A percentile compares a stretch with the other conserved stretches of the same genome.
Conservation (phyloP, 1,140 invertebrate genomes). For the Pseudachorutes palmiensis region DNA sequence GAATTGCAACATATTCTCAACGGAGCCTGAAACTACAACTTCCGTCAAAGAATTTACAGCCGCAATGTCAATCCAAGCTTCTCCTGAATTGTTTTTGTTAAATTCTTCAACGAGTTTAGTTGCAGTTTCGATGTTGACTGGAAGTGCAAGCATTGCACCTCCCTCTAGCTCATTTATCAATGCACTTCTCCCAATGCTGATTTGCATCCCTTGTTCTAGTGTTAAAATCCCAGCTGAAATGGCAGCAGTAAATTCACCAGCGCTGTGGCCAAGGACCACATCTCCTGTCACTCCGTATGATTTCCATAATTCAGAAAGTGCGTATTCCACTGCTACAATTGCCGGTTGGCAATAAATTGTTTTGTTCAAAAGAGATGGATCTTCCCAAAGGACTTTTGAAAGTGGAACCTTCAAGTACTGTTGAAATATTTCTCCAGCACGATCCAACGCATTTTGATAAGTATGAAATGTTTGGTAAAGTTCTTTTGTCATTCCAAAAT, state of each 20-base stretch:
- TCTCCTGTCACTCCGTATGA: slow-evolving; percentile 23
- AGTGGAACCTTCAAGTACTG: not conserved
- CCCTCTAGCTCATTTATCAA: slow-evolving; percentile 13
- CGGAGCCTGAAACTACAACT: slow-evolving; percentile 23
- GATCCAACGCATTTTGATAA: slow-evolving; percentile 18
- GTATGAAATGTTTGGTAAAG: slow-evolving; percentile 18
- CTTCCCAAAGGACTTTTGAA: not conserved
- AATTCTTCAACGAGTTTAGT: slow-evolving; percentile 15
- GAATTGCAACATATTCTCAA: too few species aligned
- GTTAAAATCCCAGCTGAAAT: slow-evolving; percentile 19
- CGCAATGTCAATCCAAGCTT: slow-evolving; percentile 19
- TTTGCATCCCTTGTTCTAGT: slow-evolving; percentile 19
- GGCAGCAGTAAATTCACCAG: slow-evolving; percentile 29
- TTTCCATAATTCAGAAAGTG: slow-evolving; percentile 22
- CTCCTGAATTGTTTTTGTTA: slow-evolving; percentile 11
- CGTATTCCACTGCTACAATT: slow-evolving; percentile 27
- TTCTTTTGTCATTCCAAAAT: slow-evolving; percentile 20
- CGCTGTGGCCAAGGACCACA: slow-evolving; percentile 23
- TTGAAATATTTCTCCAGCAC: slow-evolving; percentile 2
- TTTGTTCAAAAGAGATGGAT: not conserved
- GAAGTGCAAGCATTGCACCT: slow-evolving; percentile 27
- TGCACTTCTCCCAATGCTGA: slow-evolving; percentile 18
- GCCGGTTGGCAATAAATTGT: slow-evolving; percentile 28
- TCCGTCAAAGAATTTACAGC: slow-evolving; percentile 20
- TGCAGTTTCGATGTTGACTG: not conserved